Conservation (phyloP, 2,888 invertebrate species). For the Spialia ferax region DNA sequence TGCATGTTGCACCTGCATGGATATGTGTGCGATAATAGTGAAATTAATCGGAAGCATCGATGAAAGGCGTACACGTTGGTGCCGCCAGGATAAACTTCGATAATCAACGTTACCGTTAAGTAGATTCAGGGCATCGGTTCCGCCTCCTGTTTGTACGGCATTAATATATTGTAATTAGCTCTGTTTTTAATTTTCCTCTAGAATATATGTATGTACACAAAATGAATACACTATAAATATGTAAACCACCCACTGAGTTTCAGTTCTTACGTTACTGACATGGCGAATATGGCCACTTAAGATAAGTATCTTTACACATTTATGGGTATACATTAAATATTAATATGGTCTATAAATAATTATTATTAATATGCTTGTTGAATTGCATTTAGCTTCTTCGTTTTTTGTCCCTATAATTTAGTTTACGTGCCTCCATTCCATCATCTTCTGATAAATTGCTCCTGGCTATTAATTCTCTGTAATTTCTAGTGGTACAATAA, state of each 20-base stretch:
- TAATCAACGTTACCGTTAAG: constrained; percentile 65
- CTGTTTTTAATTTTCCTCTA: constrained; percentile 28
- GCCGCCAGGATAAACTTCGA: constrained; percentile 74
- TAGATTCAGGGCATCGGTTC: constrained; percentile 67
- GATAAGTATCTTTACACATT: not conserved
- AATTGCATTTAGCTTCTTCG: constrained; percentile 47
- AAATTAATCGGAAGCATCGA: constrained; percentile 73
- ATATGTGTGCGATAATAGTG: constrained; percentile 19
- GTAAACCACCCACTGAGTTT: constrained; percentile 32
- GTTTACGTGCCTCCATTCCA: constrained; percentile 55
- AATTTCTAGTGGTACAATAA: constrained; percentile 57
- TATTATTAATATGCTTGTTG: constrained; percentile 53
- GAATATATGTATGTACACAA: constrained; percentile 1
- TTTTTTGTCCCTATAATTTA: constrained; percentile 66
- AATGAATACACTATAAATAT: constrained; percentile 4
- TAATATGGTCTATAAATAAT: constrained; percentile 52
- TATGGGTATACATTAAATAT: constrained; percentile 28
- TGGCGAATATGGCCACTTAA: not conserved
- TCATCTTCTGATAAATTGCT: constrained; percentile 63
- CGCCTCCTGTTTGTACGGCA: constrained; percentile 49
- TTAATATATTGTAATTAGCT: constrained; percentile 38
- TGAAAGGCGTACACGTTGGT: constrained; percentile 68
- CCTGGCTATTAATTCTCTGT: constrained; percentile 59
- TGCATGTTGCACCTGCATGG: constrained; percentile 20
- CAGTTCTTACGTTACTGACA: not conserved